Evolutionary conservation across 2,888 invertebrate genomes (phyloP).

Genomic region (Cenopis cana): DNA sequence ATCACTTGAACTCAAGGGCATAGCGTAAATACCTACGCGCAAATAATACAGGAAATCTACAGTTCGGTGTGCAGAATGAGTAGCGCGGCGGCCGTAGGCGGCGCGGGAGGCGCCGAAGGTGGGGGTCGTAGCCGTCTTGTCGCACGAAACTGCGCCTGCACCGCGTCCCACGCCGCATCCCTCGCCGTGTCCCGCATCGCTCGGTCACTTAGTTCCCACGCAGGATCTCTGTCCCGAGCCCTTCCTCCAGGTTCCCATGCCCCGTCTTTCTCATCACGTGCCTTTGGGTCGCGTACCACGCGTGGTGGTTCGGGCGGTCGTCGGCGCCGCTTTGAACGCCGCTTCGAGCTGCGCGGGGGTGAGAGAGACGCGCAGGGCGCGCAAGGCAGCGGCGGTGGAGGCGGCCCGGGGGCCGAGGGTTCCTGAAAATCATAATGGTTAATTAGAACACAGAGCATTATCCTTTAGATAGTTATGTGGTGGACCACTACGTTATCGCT

Average conservation of each 20-base stretch:
- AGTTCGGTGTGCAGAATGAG: constrained; percentile 71
- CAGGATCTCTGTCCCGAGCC: background rate
- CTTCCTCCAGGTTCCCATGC: background rate
- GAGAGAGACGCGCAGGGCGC: constrained; percentile 46
- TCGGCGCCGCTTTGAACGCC: constrained; percentile 25
- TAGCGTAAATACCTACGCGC: background rate
- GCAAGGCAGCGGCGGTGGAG: constrained; percentile 13
- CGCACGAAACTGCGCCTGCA: constrained; percentile 72
- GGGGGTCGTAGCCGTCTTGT: constrained; percentile 47
- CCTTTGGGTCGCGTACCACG: background rate
- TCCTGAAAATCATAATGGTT: constrained; percentile 27
- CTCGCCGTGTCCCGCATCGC: constrained; percentile 60
- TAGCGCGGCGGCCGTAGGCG: constrained; percentile 61
- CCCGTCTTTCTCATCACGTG: background rate
- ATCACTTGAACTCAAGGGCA: background rate
- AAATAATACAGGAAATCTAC: constrained; percentile 47
- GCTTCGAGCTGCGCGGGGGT: constrained; percentile 34
- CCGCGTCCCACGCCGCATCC: constrained; percentile 74
- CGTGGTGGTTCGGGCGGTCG: background rate
- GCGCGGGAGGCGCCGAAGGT: constrained; percentile 51
- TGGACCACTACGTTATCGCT: too few species aligned
- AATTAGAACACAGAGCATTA: background rate
- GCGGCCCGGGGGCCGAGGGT: constrained; percentile 30
- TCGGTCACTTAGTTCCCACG: constrained; percentile 20
- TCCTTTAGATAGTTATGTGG: background rate